Evolutionary conservation across 2,113 vertebrate genomes (phyloP), one percentile per base, ranked within the genome.

Genomic region (Chaetodon auriga): DNA sequence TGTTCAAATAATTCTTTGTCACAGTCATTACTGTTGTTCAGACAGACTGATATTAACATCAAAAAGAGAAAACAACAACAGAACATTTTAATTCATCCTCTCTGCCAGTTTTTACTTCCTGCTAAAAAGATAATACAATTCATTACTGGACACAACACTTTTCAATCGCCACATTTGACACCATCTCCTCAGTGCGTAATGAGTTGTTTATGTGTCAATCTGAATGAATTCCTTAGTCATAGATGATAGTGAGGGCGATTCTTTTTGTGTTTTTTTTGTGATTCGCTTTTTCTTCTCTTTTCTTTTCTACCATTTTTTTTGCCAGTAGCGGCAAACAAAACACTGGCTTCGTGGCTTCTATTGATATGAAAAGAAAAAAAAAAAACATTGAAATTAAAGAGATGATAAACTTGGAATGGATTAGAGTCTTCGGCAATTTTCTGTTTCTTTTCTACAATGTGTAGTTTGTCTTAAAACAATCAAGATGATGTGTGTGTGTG

Each of bases 11-110:
- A 41, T 79, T 80, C 65, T 83, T 86, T 85, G 73, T 82, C 30
- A 43, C 72, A 15, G 75, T 86, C 77, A 68, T 82, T 83, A 71
- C 53, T 72, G 51, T 71, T 89, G 72, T 90, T 82, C 81, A 53
- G 60, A 71, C 63, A 7, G 79, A 51, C 51, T 53, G 86, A 88
- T 91, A 81, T 87, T 80, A 73, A 84, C 84, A 85, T 76, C n/a
- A 66, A 90, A 83, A 73, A 54, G 73, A 25, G 64, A 69, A 75
- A 86, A 86, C 81, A 89, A 82, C 86, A 90, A 89, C 89, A 80
- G 57, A 81, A 66, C 75, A 83, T 88, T 87, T 86, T 41, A 51
- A 80, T 90, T 86, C 65, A 38, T 72, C 74, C 76, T 62, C 21
- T 38, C 63, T 23, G 53, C 36, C n/a, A 14, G 30, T 36, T 60